phyloP scores from a whole-genome alignment of 1,140 invertebrate genomes.

The Aphelinus certus region DNA sequence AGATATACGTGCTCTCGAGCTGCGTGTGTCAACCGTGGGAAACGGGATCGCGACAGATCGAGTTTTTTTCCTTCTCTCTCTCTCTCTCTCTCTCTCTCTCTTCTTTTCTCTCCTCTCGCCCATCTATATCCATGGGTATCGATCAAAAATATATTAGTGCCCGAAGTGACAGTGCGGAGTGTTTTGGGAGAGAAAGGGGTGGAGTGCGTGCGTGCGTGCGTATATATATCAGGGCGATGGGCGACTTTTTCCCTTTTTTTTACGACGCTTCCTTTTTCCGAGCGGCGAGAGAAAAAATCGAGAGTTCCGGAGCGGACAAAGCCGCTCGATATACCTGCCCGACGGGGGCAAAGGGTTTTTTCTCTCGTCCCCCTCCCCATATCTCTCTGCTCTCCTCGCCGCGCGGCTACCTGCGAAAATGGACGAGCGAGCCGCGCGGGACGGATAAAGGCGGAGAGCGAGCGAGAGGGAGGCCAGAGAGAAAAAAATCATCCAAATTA shows the following conservation, averaged over 20 bases:
- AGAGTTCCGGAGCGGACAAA: constrained; percentile 16
- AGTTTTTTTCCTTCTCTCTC: no score
- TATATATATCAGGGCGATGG: neutral
- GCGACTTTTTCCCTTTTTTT: constrained; percentile 3
- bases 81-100: no score
- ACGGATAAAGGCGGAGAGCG: neutral
- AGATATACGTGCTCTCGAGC: neutral
- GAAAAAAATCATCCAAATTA: constrained; percentile 57
- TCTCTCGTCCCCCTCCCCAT: constrained; percentile 19
- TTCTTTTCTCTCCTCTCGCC: no score
- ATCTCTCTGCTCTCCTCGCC: no score
- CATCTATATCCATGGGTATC: constrained; percentile 54
- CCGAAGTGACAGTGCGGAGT: constrained; percentile 65
- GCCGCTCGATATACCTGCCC: constrained; percentile 32
- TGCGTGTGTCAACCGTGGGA: constrained; percentile 54
- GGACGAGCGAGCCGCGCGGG: constrained; percentile 32
- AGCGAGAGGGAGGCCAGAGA: neutral
- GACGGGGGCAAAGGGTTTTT: constrained; percentile 44
- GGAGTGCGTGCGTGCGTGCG: constrained; percentile 5
- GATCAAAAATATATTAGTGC: constrained; percentile 68
- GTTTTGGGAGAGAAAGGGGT: constrained; percentile 54
- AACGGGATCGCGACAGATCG: constrained; percentile 47
- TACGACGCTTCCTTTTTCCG: neutral
- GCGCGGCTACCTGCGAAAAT: constrained; percentile 56
- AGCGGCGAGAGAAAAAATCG: constrained; percentile 27